phyloP scores from a whole-genome alignment of 2,113 vertebrate species.

The Corythaixoides concolor region DNA sequence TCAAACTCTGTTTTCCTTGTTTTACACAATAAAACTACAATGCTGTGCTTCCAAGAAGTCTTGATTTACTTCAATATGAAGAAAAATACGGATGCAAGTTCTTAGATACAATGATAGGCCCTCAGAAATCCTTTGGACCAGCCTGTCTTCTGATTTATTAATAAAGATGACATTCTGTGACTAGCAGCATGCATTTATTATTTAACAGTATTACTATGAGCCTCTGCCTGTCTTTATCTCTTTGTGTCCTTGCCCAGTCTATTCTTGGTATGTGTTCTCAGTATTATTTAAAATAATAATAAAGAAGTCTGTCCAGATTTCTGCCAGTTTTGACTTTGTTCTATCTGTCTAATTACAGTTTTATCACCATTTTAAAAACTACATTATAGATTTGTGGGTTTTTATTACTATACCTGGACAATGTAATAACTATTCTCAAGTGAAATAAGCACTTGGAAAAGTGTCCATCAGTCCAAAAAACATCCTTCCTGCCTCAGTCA shows the following conservation, averaged over 20 bases:
- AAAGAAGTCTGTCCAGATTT: background rate
- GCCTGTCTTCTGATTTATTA: slow-evolving; percentile 3
- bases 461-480: background rate
- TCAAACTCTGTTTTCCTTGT: background rate
- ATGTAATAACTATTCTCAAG: background rate
- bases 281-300: slow-evolving; percentile 25
- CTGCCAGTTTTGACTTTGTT: background rate
- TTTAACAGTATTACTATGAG: background rate
- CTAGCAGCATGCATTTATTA: background rate
- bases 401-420: background rate
- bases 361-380: background rate
- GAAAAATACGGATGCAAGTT: background rate
- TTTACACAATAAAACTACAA: background rate
- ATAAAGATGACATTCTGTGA: background rate
- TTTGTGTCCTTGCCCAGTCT: slow-evolving; percentile 17
- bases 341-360: background rate
- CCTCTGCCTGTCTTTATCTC: background rate
- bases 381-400: background rate
- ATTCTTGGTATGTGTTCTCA: slow-evolving; percentile 12
- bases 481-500: background rate
- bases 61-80: background rate
- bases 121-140: background rate
- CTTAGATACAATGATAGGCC: background rate
- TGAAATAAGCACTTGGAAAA: background rate
- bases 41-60: background rate